Evolutionary conservation across 2,888 invertebrate genomes (phyloP), one percentile per base, ranked within the genome.

Genomic region (Cataglyphis albicans): DNA sequence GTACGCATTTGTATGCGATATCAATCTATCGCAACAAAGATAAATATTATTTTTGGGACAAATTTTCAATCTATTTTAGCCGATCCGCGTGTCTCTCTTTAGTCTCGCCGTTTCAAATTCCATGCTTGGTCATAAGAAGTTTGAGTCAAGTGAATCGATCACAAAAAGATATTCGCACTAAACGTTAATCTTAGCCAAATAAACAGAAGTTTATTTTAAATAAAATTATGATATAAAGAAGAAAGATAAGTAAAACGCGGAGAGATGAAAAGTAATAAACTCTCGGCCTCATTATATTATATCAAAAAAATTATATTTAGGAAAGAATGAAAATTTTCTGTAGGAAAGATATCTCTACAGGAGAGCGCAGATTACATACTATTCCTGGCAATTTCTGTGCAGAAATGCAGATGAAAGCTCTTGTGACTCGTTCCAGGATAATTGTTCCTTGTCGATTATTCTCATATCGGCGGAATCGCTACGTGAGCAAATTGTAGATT

Each of bases 41-140:
- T 74, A 88, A 89, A 88, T 88, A 89, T 88, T 89, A 82, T 85
- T 74, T 29, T 88, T 89, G 86, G 89, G 89, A 89, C 88, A 89
- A 85, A 85, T 88, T 76, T 68, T 64, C 48, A 5, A 52, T 80
- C 68, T 78, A 80, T 64, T 83, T 81, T 82, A 44, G n/a, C 21
- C 12, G 65, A 12, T 52, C 52, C 7, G 7, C 52, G n/a, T n/a
- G 52, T 52, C n/a, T 32, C 21, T 55, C 38, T 38, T 59, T 25
- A 32, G 35, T 18, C 21, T n/a, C 44, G n/a, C 57, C 67, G 15
- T 67, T 48, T 38, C 55, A 12, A 35, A 63, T 80, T 80, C 67
- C 64, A 59, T 48, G 78, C 35, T 72, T 59, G 72, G 35, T 35
- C n/a, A 48, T 35, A 72, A 12, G 12, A 59, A 44, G 44, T 59